Base-by-base conservation (phyloP, 2,113 vertebrate genomes). In the Raja brachyura region DNA sequence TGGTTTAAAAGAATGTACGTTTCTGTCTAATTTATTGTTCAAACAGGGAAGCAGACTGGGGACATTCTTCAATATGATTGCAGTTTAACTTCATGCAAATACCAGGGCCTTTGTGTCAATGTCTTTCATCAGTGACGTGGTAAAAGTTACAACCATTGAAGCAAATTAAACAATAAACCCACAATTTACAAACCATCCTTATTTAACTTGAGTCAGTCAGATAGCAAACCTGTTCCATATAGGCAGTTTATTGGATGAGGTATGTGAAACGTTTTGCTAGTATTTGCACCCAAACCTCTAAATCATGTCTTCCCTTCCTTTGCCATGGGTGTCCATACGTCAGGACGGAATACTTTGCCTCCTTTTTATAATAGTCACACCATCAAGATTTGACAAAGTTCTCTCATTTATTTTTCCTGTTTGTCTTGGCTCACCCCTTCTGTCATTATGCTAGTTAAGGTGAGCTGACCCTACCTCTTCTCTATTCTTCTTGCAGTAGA, bases 1-100 rank as follows among this genome's bases (percentile, higher is more conserved):
- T 92, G 39, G 39, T 92, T 92, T 74, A 92, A 92, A 92, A 90
- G 10, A 70, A 92, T 56, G 20, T 11, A 92, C 5, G 14, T 7
- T 25, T 54, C 9, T 14, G 11, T 54, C 68, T 25, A 22, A 73
- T 92, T 73, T 92, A 48, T 73, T 68, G 54, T 73, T 73, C 22
- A 92, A 74, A 8, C 20, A 6, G 48, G 4, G 4, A 9, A 25
- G 70, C 3, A 74, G 20, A 54, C 4, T 73, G 73, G 5, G 10
- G 14, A 25, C n/a, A 73, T 31, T 70, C 9, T 79, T 9, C 16
- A 70, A 68, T 66, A 61, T 59, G 54, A 86, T n/a, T n/a, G 9
- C 81, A 14, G 56, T 13, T 86, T 61, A 61, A 28, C 54, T 61
- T 3, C 5, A 61, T 10, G 5, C 81, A 61, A 61, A 22, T 13